Conservation (phyloP, 1,140 invertebrate genomes). For the Drosophila bifasciata region DNA sequence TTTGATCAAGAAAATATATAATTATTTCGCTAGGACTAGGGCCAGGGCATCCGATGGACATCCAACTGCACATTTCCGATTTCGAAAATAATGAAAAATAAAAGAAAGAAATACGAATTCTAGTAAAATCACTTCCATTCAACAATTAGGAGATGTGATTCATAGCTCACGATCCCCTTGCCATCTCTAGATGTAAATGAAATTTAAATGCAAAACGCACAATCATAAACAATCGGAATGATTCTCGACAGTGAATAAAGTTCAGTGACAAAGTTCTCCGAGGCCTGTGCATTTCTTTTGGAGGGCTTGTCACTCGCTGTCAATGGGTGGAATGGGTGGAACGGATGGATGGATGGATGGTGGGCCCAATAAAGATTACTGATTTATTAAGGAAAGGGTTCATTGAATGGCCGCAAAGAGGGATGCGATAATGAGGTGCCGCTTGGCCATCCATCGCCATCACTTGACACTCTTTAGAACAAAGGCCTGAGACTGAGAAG, state of each 20-base stretch:
- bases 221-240: slow-evolving; percentile 21
- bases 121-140: too few species aligned
- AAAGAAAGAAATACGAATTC: too few species aligned
- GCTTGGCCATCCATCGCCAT: not conserved
- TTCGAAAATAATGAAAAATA: too few species aligned
- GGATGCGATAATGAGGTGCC: slow-evolving; percentile 22
- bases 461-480: slow-evolving; percentile 9
- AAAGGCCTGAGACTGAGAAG: slow-evolving; percentile 11
- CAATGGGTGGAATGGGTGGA: slow-evolving; percentile 5
- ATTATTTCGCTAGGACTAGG: too few species aligned
- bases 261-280: slow-evolving; percentile 18
- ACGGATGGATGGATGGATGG: not conserved
- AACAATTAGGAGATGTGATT: too few species aligned
- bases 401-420: slow-evolving; percentile 4
- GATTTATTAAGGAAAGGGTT: slow-evolving; percentile 35
- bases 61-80: too few species aligned
- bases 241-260: slow-evolving; percentile 27
- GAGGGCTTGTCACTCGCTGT: slow-evolving; percentile 21
- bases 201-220: slow-evolving; percentile 41
- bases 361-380: slow-evolving; percentile 12
- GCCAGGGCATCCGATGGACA: too few species aligned
- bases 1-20: too few species aligned
- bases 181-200: slow-evolving; percentile 14
- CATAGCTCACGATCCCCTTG: slow-evolving; percentile 8
- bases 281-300: slow-evolving; percentile 37